phyloP scores from a whole-genome alignment of 2,113 vertebrate species.

The Phrynosoma platyrhinos region DNA sequence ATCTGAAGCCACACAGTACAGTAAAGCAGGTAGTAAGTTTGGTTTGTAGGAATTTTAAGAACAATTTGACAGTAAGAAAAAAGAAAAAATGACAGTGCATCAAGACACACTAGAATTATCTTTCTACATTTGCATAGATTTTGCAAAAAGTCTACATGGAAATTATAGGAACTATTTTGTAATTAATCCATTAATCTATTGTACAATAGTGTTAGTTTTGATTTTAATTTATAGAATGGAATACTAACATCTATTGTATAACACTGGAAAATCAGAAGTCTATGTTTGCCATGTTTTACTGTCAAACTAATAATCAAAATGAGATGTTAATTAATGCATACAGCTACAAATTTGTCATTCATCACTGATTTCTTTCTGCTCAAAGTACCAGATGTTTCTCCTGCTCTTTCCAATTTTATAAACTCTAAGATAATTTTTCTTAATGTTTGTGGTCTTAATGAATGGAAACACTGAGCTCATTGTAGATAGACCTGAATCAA shows the following conservation, averaged over 20 bases:
- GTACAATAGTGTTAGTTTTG: slow-evolving; percentile 8
- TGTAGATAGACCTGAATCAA: background rate
- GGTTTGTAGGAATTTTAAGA: slow-evolving; percentile 59
- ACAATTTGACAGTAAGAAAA: slow-evolving; percentile 25
- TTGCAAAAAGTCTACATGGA: slow-evolving; percentile 20
- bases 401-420: slow-evolving; percentile 11
- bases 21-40: slow-evolving; percentile 48
- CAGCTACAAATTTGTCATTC: slow-evolving; percentile 30
- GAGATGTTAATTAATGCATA: slow-evolving; percentile 34
- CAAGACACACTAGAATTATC: slow-evolving; percentile 11
- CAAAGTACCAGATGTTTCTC: slow-evolving; percentile 18
- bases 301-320: slow-evolving; percentile 18
- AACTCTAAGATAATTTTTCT: slow-evolving; percentile 1
- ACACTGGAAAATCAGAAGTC: background rate
- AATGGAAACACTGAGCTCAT: background rate
- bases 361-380: slow-evolving; percentile 11
- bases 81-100: slow-evolving; percentile 41
- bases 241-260: background rate
- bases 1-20: slow-evolving; percentile 59
- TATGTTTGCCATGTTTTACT: background rate
- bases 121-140: slow-evolving; percentile 1
- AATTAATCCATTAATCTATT: slow-evolving; percentile 17
- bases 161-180: slow-evolving; percentile 16
- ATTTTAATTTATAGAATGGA: slow-evolving; percentile 10
- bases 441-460: slow-evolving; percentile 15